Percentiles rank a stretch among this genome's conserved stretches.
These are phyloP conservation scores for Phaonia tiefii DNA, from an alignment of 2,888 invertebrate species.

Conservation along the genomic window DNA sequence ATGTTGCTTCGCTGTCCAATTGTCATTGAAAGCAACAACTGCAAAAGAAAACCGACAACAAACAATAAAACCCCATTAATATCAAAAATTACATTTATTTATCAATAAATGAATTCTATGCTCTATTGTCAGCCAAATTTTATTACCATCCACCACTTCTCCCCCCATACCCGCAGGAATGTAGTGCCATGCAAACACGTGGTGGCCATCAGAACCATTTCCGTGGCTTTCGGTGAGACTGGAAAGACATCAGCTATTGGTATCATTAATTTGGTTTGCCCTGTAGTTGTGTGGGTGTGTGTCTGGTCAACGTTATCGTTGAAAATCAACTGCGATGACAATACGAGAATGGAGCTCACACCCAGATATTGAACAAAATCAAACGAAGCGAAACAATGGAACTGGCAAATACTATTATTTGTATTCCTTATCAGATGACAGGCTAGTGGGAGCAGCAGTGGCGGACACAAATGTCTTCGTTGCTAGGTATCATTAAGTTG, in stretches of 20 bases:
- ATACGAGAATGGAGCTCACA: background rate
- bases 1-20: background rate
- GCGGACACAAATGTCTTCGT: background rate
- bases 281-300: background rate
- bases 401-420: slow-evolving; percentile 28
- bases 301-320: slow-evolving; percentile 1
- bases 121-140: slow-evolving; percentile 29
- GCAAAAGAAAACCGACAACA: slow-evolving; percentile 2
- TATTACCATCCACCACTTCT: background rate
- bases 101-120: slow-evolving; percentile 44
- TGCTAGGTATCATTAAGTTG: too few species aligned
- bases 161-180: background rate
- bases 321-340: background rate
- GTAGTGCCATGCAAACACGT: background rate
- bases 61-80: slow-evolving; percentile 33
- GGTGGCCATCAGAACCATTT: background rate
- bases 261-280: slow-evolving; percentile 22
- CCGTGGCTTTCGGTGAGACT: background rate
- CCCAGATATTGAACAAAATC: background rate
- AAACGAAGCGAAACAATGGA: slow-evolving; percentile 6
- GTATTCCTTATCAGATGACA: slow-evolving; percentile 7
- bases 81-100: slow-evolving; percentile 39
- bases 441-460: background rate
- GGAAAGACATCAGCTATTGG: slow-evolving; percentile 3
- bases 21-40: background rate